Conservation (phyloP, 2,888 invertebrate genomes). For the Limenitis camilla region DNA sequence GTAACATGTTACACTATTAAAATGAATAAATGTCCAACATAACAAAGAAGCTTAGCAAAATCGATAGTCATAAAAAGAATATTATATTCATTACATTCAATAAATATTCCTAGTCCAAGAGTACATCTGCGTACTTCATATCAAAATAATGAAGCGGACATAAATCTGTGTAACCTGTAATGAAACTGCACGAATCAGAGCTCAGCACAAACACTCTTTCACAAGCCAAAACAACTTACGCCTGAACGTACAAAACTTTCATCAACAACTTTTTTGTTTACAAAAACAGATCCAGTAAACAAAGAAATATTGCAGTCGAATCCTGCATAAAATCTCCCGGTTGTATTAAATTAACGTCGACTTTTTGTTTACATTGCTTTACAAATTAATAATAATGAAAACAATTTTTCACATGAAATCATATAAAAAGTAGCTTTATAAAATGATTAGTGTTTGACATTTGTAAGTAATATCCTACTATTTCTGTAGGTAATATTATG, state of each 20-base stretch:
- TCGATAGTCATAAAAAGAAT: no score
- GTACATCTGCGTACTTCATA: conserved; percentile 7
- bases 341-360: conserved; percentile 23
- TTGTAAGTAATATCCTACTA: no score
- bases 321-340: conserved; percentile 2
- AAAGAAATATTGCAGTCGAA: conserved; percentile 3
- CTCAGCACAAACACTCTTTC: conserved; percentile 16
- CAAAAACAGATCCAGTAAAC: conserved; percentile 14
- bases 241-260: conserved; percentile 18
- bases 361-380: neutral
- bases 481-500: no score
- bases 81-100: no score
- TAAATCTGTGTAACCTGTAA: conserved; percentile 20
- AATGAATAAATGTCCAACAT: no score
- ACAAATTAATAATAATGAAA: no score
- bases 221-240: conserved; percentile 16
- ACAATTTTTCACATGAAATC: no score
- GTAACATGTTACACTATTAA: no score
- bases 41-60: no score
- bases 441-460: no score
- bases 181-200: conserved; percentile 17
- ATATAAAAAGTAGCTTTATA: no score
- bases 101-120: no score
- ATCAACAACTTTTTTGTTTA: conserved; percentile 17
- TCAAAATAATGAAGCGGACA: conserved; percentile 14